Evolutionary conservation across 2,797 vertebrate genomes (phyloP), one percentile per base, ranked within the genome.

Genomic region (Phaenicophaeus curvirostris): DNA sequence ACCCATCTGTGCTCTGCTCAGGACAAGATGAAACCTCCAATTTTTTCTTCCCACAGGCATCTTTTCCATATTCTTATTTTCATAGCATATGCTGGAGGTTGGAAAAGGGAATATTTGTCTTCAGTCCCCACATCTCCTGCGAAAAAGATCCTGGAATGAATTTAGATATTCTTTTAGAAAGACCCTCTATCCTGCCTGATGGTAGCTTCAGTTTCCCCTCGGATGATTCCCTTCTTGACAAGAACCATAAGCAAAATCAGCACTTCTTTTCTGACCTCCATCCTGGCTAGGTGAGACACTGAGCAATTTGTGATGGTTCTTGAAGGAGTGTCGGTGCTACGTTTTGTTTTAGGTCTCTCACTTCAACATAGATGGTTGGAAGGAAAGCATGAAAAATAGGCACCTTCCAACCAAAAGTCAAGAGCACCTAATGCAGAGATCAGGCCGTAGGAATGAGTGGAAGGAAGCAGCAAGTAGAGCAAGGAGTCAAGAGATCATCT

Each of bases 391-490:
- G 44, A 21, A 58, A 54, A 68, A 50, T 8, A 17, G 20, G 30
- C 11, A 31, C 42, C 16, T 62, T 37, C 18, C 13, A 67, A 14
- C 2, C 7, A 13, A 6, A n/a, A 76, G 31, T 6, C 23, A 39
- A n/a, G 67, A 42, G 46, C 44, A 25, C 5, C 9, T 8, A 13
- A 37, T 42, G 71, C 9, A 16, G 46, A 9, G 9, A 68, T 55
- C 8, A 41, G 51, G 50, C 28, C 46, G 33, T 2, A 18, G 33
- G 33, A 59, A 75, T 2, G 39, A 20, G 35, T 24, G n/a, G 73
- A 16, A 80, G 15, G 25, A 62, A 51, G 61, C 35, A 55, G 57
- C 0, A 1, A 58, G 39, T 2, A 17, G 19, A 15, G 44, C 0
- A 1, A 66, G 39, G 27, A 31, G 10, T 41, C 59, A 76, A 73